Evolutionary conservation across 1,140 invertebrate species (phyloP).

Genomic region (Anthonomus grandis): DNA sequence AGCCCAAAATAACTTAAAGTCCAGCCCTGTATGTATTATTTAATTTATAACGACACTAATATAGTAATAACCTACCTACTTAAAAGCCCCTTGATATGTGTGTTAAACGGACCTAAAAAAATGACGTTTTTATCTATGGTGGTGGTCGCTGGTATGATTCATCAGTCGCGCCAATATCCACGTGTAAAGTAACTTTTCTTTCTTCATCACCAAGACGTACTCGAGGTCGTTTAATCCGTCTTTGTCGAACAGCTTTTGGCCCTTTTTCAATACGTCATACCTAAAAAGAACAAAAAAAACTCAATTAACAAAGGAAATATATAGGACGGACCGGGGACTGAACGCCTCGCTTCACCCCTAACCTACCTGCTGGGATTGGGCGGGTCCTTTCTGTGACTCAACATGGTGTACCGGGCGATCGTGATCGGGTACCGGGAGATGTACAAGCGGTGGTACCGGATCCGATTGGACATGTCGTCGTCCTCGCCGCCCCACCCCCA

Average conservation of each 20-base stretch:
- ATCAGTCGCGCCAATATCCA: slow-evolving; percentile 71
- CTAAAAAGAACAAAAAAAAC: slow-evolving; percentile 53
- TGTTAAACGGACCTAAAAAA: no score
- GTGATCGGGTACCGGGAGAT: slow-evolving; percentile 83
- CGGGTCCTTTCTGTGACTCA: slow-evolving; percentile 82
- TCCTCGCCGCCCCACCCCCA: slow-evolving; percentile 94
- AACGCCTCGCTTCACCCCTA: no score
- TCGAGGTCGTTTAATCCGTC: slow-evolving; percentile 87
- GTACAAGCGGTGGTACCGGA: slow-evolving; percentile 73
- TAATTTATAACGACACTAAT: no score
- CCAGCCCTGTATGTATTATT: no score
- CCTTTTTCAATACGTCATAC: slow-evolving; percentile 79
- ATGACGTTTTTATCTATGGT: no score
- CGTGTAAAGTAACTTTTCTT: slow-evolving; percentile 70
- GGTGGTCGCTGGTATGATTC: no score
- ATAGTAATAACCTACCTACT: no score
- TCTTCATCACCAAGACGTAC: slow-evolving; percentile 70
- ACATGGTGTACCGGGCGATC: slow-evolving; percentile 87
- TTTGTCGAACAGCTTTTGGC: slow-evolving; percentile 73
- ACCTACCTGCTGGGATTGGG: slow-evolving; percentile 87
- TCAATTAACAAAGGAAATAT: no score
- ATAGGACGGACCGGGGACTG: no score
- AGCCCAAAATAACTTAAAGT: no score
- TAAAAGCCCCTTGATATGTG: no score
- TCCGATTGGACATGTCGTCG: slow-evolving; percentile 86